A percentile compares a stretch with the other conserved stretches of the same genome.
Evolutionary conservation across 1,140 invertebrate genomes (phyloP).

Genomic region (Probaryconus sp.): DNA sequence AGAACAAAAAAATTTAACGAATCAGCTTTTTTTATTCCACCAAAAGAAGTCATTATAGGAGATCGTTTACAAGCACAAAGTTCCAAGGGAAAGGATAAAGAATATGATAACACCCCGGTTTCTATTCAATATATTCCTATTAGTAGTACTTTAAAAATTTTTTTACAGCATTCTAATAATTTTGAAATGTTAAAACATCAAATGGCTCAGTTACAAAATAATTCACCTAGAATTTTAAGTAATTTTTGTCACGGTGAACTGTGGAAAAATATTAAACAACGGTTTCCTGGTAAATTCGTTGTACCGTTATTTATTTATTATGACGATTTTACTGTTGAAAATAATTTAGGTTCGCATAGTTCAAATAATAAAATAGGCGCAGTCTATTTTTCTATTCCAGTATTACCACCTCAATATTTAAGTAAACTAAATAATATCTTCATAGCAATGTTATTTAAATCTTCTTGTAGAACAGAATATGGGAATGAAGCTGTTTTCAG

Average conservation of each 20-base stretch:
- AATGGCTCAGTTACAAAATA: constrained; percentile 3
- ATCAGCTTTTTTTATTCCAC: neutral
- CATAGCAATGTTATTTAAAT: neutral
- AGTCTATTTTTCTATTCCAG: constrained; percentile 21
- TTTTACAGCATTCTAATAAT: constrained; percentile 15
- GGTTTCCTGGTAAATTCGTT: constrained; percentile 25
- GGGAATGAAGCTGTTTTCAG: neutral
- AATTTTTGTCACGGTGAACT: constrained; percentile 28
- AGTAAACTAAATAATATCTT: constrained; percentile 24
- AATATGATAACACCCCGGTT: neutral
- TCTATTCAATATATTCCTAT: constrained; percentile 7
- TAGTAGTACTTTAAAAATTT: constrained; percentile 15
- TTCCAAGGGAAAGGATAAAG: neutral
- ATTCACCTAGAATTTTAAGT: constrained; percentile 1
- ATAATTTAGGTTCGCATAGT: constrained; percentile 7
- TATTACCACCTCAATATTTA: constrained; percentile 11
- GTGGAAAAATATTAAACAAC: constrained; percentile 31
- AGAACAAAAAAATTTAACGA: constrained; percentile 5
- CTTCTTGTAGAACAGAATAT: neutral
- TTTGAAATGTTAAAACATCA: constrained; percentile 17
- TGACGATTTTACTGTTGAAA: constrained; percentile 35
- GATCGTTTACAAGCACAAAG: neutral
- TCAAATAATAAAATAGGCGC: constrained; percentile 13
- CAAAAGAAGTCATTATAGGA: neutral
- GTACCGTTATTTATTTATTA: constrained; percentile 39